phyloP scores from a whole-genome alignment of 2,113 vertebrate species.

The Nesogale talazaci region DNA sequence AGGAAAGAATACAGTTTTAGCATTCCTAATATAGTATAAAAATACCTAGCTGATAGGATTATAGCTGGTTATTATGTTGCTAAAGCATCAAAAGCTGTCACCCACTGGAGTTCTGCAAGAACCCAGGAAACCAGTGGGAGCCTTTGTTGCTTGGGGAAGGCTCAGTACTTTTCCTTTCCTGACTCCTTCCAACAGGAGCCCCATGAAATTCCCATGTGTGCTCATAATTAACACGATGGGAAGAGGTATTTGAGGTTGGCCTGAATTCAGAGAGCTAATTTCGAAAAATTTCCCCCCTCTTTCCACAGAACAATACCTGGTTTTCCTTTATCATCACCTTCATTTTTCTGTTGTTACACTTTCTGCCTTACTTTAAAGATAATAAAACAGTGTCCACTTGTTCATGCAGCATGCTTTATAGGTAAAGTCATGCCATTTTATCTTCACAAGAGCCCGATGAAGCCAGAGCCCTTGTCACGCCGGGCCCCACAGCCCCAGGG shows the following conservation, averaged over 20 bases:
- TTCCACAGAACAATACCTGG: background rate
- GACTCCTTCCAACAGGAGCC: conserved; percentile 13
- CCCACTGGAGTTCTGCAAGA: background rate
- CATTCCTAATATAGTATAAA: background rate
- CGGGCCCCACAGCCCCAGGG: rapidly evolving
- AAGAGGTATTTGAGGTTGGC: conserved; percentile 31
- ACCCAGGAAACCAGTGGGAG: background rate
- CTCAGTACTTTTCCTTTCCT: conserved; percentile 23
- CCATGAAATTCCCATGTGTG: conserved; percentile 25
- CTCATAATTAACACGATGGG: conserved; percentile 7
- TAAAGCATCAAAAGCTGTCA: background rate
- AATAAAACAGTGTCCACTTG: background rate
- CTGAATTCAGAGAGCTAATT: conserved; percentile 66
- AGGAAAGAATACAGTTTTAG: background rate
- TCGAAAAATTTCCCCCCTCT: background rate
- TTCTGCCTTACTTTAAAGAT: background rate
- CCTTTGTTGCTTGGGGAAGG: background rate
- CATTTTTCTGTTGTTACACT: background rate
- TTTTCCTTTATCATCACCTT: background rate
- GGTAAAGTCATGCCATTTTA: background rate
- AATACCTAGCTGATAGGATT: background rate
- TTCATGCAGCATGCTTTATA: background rate
- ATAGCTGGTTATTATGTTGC: background rate
- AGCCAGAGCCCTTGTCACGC: background rate
- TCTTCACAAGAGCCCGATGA: background rate